These are phyloP conservation scores for Acrossocheilus fasciatus DNA, from an alignment of 2,797 vertebrate genomes.

Conservation along the genomic window DNA sequence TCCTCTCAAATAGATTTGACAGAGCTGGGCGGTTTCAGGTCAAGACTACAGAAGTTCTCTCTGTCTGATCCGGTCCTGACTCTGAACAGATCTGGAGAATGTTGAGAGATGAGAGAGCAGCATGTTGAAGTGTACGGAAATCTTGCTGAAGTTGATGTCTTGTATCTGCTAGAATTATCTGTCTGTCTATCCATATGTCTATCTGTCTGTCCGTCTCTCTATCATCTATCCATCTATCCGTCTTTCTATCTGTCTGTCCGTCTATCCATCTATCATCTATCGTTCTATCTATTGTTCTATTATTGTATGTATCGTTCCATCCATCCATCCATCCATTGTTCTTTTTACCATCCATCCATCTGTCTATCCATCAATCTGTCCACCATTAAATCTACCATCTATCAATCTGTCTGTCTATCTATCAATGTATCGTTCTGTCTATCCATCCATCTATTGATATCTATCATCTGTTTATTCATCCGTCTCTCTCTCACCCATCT, in stretches of 20 bases:
- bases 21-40: conserved; percentile 12
- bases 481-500: not conserved
- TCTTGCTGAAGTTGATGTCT: not conserved
- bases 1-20: conserved; percentile 28
- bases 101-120: not conserved
- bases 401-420: not conserved
- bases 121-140: not conserved
- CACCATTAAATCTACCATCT: not conserved
- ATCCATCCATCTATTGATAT: not conserved
- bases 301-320: not conserved
- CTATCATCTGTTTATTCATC: not conserved
- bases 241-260: not conserved
- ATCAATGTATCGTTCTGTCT: not conserved
- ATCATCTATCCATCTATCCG: not conserved
- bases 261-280: not conserved
- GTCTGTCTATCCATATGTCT: not conserved
- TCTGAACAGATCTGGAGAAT: not conserved
- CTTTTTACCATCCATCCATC: not conserved
- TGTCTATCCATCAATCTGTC: not conserved
- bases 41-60: not conserved
- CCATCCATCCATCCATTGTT: too few species aligned
- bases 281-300: not conserved
- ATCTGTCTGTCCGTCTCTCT: not conserved
- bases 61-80: conserved; percentile 9
- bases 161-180: not conserved